Base-by-base conservation (phyloP, 2,113 vertebrate genomes). In the Vanacampus margaritifer region DNA sequence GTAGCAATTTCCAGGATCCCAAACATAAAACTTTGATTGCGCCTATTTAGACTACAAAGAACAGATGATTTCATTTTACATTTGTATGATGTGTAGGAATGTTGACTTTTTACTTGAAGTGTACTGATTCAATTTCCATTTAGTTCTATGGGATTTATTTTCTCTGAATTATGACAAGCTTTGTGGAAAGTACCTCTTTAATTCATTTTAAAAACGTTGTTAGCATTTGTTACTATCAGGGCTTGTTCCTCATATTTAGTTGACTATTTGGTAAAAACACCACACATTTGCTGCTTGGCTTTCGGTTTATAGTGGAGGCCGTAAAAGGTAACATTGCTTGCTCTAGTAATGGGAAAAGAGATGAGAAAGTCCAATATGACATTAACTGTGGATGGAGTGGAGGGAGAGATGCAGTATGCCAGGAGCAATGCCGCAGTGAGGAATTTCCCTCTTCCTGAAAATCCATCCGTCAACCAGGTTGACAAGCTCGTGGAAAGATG, bases 361-460 rank as follows among this genome's bases (percentile, higher is more conserved):
- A 63, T 26, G 35, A 64, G 57, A 66, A 51, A 67, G 67, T 62
- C 41, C 17, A 71, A 61, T 59, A 64, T 26, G 14, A 36, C 54
- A 61, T 48, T 12, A 61, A 59, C 45, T 17, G 24, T 67, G 68
- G 62, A 63, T 35, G 39, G 63, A 69, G 19, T 11, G 39, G 39
- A 64, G 59, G 16, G 70, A 76, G 36, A 60, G 72, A 73, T 45
- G n/a, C n/a, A n/a, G n/a, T n/a, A n/a, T 10, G 67, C 72, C 64
- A 48, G 51, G 65, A 78, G 82, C 60, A 11, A 71, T 60, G 50
- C 48, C 59, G 64, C 74, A 68, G 59, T 62, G 67, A 87, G 78
- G 66, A 86, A 84, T 82, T 79, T 81, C 76, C 76, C 78, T 82
- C 73, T 60, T 79, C 77, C 76, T 74, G 71, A 70, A 80, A 76